A percentile compares a stretch with the other conserved stretches of the same genome.
phyloP scores from a whole-genome alignment of 2,797 vertebrate genomes.

The Sphenopsis melanotis region DNA sequence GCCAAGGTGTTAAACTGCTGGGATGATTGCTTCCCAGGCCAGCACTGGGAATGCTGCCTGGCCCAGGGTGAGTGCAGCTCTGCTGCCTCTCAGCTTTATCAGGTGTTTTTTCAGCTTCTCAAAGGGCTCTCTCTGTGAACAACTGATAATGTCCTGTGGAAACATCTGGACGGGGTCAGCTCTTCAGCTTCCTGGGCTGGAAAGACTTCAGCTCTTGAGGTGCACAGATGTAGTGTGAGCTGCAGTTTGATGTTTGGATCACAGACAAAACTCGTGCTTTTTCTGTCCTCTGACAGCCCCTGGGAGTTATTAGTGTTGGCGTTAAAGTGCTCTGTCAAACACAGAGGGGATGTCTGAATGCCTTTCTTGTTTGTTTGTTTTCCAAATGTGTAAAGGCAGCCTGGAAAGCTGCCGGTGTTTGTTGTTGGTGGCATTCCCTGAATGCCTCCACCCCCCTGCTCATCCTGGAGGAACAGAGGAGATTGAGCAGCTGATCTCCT shows the following conservation, averaged over 20 bases:
- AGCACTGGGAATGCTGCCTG: background rate
- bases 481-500: background rate
- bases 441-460: background rate
- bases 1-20: constrained; percentile 1
- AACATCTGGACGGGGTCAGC: constrained; percentile 30
- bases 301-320: background rate
- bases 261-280: background rate
- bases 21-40: background rate
- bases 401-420: constrained; percentile 8
- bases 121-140: background rate
- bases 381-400: background rate
- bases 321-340: background rate
- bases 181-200: constrained; percentile 30
- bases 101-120: background rate
- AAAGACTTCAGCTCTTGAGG: constrained; percentile 2
- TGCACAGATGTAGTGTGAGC: constrained; percentile 22
- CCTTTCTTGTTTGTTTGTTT: constrained; percentile 43
- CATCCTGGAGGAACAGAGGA: background rate
- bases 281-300: background rate
- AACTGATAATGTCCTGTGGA: background rate
- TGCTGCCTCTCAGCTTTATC: background rate
- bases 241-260: constrained; percentile 45
- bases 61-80: background rate
- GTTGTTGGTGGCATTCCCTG: background rate
- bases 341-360: background rate